Evolutionary conservation across 2,888 invertebrate species (phyloP).

Genomic region (Sericinus montela): DNA sequence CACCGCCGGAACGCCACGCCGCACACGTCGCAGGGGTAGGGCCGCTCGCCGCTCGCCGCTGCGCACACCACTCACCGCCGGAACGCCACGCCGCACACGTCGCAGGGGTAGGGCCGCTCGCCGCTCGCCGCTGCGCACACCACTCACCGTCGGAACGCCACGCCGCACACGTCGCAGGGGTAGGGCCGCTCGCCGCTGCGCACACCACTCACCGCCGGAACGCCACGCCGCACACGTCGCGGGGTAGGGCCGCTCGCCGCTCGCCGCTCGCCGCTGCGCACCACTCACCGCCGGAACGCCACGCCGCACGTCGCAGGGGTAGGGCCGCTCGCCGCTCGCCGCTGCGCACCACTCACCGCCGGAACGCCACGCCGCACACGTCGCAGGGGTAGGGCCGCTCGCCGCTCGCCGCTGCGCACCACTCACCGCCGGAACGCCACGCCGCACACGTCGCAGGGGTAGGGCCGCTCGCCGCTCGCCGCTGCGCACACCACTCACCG

Average conservation of each 20-base stretch:
- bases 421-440: constrained; percentile 43
- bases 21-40: constrained; percentile 17
- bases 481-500: constrained; percentile 31
- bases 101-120: constrained; percentile 54
- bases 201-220: constrained; percentile 39
- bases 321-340: background rate
- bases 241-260: constrained; percentile 53
- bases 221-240: constrained; percentile 56
- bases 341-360: constrained; percentile 45
- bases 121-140: constrained; percentile 42
- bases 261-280: constrained; percentile 46
- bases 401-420: background rate
- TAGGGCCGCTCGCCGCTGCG: constrained; percentile 8
- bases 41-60: background rate
- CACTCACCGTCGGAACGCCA: constrained; percentile 42
- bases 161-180: constrained; percentile 40
- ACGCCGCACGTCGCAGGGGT: constrained; percentile 40
- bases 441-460: constrained; percentile 56
- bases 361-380: constrained; percentile 49
- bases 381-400: constrained; percentile 35
- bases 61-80: constrained; percentile 28
- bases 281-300: constrained; percentile 38
- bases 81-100: constrained; percentile 55
- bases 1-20: constrained; percentile 23
- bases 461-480: constrained; percentile 56